Percentiles rank a stretch among this genome's conserved stretches.
phyloP scores from a whole-genome alignment of 2,113 vertebrate genomes.

The Pelobates fuscus region DNA sequence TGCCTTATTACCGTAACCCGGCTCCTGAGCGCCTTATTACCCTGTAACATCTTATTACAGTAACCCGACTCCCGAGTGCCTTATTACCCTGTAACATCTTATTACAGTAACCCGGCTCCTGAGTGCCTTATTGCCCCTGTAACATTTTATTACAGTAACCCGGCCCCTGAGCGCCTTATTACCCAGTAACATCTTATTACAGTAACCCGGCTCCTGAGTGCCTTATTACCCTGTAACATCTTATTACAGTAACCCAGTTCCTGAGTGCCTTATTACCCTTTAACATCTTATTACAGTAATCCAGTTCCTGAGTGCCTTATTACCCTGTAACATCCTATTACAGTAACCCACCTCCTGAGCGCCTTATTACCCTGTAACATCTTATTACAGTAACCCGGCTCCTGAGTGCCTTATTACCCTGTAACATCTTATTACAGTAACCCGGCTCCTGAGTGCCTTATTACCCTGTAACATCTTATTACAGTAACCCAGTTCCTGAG shows the following conservation, averaged over 20 bases:
- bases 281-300: slow-evolving; percentile 9
- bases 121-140: not conserved
- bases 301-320: not conserved
- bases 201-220: not conserved
- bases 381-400: slow-evolving; percentile 16
- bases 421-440: slow-evolving; percentile 12
- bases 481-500: not conserved
- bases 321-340: slow-evolving; percentile 3
- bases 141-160: slow-evolving; percentile 23
- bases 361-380: slow-evolving; percentile 13
- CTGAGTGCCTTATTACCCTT: slow-evolving; percentile 2
- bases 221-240: slow-evolving; percentile 6
- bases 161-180: not conserved
- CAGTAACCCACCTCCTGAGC: not conserved
- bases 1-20: too few relatives aligned
- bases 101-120: too few relatives aligned
- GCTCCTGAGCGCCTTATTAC: too few relatives aligned
- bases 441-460: not conserved
- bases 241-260: slow-evolving; percentile 18
- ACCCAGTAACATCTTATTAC: not conserved
- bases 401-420: slow-evolving; percentile 18
- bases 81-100: too few relatives aligned
- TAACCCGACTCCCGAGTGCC: too few relatives aligned
- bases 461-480: not conserved
- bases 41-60: too few relatives aligned